Conservation (phyloP, 2,113 vertebrate genomes). For the Melanostigma gelatinosum region DNA sequence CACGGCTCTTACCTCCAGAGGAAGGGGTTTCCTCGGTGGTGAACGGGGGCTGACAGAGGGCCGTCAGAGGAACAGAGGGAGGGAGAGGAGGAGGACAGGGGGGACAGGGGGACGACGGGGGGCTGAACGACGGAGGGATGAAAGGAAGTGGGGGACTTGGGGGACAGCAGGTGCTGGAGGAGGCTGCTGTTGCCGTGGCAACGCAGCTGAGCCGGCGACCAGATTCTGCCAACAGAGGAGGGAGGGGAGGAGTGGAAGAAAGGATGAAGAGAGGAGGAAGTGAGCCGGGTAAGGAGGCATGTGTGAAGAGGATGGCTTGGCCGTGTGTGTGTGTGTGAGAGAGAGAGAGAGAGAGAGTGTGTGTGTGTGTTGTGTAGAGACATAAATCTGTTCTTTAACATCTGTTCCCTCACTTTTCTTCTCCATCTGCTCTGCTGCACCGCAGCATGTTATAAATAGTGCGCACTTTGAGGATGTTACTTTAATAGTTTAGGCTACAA, state of each 20-base stretch:
- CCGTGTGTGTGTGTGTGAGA: slow-evolving; percentile 18
- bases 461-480: background rate
- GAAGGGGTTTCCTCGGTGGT: slow-evolving; percentile 87
- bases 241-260: slow-evolving; percentile 23
- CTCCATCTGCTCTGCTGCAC: background rate
- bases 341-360: too few species aligned
- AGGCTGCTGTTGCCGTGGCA: slow-evolving; percentile 93
- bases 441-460: background rate
- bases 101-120: slow-evolving; percentile 41
- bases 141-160: slow-evolving; percentile 88
- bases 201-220: slow-evolving; percentile 88
- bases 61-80: slow-evolving; percentile 84
- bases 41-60: slow-evolving; percentile 87
- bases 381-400: slow-evolving; percentile 5
- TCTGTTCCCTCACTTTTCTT: background rate
- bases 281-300: slow-evolving; percentile 12
- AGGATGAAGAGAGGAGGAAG: slow-evolving; percentile 41
- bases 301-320: slow-evolving; percentile 8
- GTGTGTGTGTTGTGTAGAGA: background rate
- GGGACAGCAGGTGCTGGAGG: slow-evolving; percentile 89
- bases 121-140: slow-evolving; percentile 62
- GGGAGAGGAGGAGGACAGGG: slow-evolving; percentile 43
- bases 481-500: background rate
- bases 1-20: slow-evolving; percentile 92
- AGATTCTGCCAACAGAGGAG: slow-evolving; percentile 89